These are phyloP conservation scores for Tapera naevia DNA, from an alignment of 2,797 vertebrate species.

Conservation along the genomic window DNA sequence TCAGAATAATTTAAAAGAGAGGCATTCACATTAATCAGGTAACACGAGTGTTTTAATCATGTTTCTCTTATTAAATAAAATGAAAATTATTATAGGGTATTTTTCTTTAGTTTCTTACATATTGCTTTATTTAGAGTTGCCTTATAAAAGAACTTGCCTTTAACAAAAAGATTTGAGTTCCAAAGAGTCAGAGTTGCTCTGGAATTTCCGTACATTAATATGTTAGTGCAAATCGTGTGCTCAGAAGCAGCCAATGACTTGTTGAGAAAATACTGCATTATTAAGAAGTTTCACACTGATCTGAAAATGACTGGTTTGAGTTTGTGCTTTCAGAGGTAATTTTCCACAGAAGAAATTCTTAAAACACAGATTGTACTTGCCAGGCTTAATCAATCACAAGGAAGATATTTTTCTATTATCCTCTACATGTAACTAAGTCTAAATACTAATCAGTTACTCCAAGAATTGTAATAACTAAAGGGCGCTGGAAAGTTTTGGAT, in stretches of 20 bases:
- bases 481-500: not conserved
- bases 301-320: not conserved
- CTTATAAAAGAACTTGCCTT: not conserved
- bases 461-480: not conserved
- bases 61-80: not conserved
- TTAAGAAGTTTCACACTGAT: constrained; percentile 13
- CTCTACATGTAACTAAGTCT: not conserved
- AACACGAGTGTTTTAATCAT: not conserved
- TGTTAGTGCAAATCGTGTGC: constrained; percentile 52
- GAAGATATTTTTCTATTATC: not conserved
- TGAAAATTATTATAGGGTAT: not conserved
- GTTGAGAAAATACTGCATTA: constrained; percentile 30
- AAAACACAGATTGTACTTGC: not conserved
- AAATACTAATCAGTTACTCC: not conserved
- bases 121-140: not conserved
- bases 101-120: not conserved
- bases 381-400: not conserved
- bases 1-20: not conserved
- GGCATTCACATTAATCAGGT: not conserved
- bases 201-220: constrained; percentile 53
- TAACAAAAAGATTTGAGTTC: not conserved
- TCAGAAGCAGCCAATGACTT: constrained; percentile 45
- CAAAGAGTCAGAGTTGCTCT: constrained; percentile 15
- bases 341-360: constrained; percentile 10
- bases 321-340: constrained; percentile 36